Evolutionary conservation across 2,888 invertebrate species (phyloP).

Genomic region (Galeopsomyia nigrocyanea): DNA sequence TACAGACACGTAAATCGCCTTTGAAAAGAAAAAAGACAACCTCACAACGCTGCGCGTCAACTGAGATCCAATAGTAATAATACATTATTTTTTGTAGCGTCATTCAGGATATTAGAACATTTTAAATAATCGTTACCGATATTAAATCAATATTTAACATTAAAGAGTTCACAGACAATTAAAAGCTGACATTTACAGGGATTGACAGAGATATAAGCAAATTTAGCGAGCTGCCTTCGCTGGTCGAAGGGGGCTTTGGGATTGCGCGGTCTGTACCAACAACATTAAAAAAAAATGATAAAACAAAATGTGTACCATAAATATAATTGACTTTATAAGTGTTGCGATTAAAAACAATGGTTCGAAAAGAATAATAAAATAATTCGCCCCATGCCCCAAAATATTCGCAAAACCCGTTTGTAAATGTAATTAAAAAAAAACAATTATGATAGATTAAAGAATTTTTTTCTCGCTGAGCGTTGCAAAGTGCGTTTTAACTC

Average conservation of each 20-base stretch:
- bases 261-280: conserved; percentile 25
- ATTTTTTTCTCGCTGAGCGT: not conserved
- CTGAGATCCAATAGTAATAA: conserved; percentile 32
- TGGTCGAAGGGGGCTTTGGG: conserved; percentile 49
- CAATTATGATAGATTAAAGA: not conserved
- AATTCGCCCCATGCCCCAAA: conserved; percentile 1
- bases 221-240: conserved; percentile 48
- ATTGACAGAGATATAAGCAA: conserved; percentile 1
- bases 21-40: not conserved
- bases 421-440: conserved; percentile 31
- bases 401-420: conserved; percentile 9
- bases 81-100: conserved; percentile 40
- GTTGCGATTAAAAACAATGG: conserved; percentile 39
- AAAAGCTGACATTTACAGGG: not conserved
- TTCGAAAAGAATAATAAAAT: conserved; percentile 10
- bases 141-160: not conserved
- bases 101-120: too few relatives aligned
- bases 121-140: too few relatives aligned
- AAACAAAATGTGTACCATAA: conserved; percentile 35
- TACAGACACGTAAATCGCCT: conserved; percentile 23
- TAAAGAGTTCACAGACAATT: not conserved
- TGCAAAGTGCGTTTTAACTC: conserved; percentile 2
- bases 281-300: conserved; percentile 1
- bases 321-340: conserved; percentile 46
- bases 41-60: conserved; percentile 9